Conservation (phyloP, 2,797 vertebrate species). For the Rousettus madagascariensis region DNA sequence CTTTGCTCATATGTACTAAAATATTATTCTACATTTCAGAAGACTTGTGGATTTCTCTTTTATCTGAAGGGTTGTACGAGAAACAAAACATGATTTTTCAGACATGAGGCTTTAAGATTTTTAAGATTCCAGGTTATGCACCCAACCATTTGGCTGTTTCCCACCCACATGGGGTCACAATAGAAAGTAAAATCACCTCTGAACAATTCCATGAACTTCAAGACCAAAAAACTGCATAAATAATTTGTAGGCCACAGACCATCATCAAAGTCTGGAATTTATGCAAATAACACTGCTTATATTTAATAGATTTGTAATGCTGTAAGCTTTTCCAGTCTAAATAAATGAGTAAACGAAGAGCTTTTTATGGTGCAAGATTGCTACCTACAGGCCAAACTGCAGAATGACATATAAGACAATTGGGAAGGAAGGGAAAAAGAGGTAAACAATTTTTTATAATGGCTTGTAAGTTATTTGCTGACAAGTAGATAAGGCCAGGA, state of each 20-base stretch:
- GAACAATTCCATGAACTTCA: constrained; percentile 60
- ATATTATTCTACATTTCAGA: constrained; percentile 12
- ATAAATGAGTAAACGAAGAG: neutral
- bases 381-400: constrained; percentile 81
- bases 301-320: constrained; percentile 75
- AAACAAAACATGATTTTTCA: constrained; percentile 64
- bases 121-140: constrained; percentile 38
- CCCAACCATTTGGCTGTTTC: neutral
- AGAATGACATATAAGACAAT: constrained; percentile 71
- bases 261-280: constrained; percentile 85
- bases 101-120: neutral
- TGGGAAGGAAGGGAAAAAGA: neutral
- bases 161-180: constrained; percentile 46
- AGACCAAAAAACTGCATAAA: constrained; percentile 73
- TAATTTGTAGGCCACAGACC: constrained; percentile 79
- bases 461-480: neutral
- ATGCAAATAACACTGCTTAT: constrained; percentile 80
- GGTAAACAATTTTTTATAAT: constrained; percentile 29
- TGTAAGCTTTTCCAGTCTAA: constrained; percentile 74
- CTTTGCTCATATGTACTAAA: constrained; percentile 36
- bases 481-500: neutral
- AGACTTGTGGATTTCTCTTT: constrained; percentile 37
- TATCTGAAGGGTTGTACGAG: neutral
- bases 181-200: constrained; percentile 57
- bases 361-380: constrained; percentile 82